Evolutionary conservation across 1,140 invertebrate species (phyloP), one percentile per base, ranked within the genome.

Genomic region (Oryzaephilus surinamensis): DNA sequence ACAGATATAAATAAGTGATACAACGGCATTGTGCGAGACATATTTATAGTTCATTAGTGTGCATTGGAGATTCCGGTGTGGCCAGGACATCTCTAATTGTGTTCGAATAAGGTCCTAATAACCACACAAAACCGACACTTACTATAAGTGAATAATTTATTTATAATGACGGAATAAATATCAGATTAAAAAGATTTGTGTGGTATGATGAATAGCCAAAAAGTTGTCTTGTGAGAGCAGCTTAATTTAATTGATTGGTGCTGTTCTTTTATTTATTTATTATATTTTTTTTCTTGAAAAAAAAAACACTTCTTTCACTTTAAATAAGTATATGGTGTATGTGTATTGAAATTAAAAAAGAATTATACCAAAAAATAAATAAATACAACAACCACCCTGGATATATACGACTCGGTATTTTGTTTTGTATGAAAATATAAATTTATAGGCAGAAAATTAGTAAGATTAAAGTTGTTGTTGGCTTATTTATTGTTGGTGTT

Each of bases 181-280:
- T 49, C 51, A 53, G 57, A 59, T 59, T 59, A 59, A 54, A 51
- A 54, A 55, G 56, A 58, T 58, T 58, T 57, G 57, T 57, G 55
- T 55, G 53, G 57, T 57, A 50, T 57, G 55, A 57, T 59, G 50
- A 55, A 59, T 57, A 48, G 46, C 41, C 23, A 34, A n/a, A n/a
- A n/a, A n/a, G n/a, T n/a, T n/a, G n/a, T 24, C 32, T 41, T 46
- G 29, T 33, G 34, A 29, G 31, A 20, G 28, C 23, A 30, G 28
- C 27, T 32, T 18, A 29, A 29, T 35, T 43, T 48, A 48, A 48
- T 48, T 48, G 41, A 48, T 46, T 46, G 45, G 40, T 20, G 27
- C n/a, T n/a, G n/a, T n/a, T n/a, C n/a, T n/a, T n/a, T n/a, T n/a
- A n/a, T n/a, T n/a, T n/a, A n/a, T n/a, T n/a, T n/a, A n/a, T n/a